phyloP scores from a whole-genome alignment of 2,113 vertebrate genomes.

The Salvelinus namaycush region DNA sequence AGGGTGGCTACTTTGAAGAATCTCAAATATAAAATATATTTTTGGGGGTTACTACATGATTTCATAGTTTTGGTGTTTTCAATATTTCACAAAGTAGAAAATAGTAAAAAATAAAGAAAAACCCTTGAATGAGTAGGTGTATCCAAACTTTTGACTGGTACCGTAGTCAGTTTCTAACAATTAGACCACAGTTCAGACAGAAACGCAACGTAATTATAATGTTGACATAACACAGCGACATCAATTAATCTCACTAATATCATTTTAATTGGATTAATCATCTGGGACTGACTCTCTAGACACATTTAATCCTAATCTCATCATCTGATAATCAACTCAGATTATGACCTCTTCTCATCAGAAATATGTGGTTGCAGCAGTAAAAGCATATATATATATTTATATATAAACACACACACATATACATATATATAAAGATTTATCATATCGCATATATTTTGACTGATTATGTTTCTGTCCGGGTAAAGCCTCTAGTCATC shows the following conservation, averaged over 20 bases:
- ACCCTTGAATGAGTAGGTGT: no score
- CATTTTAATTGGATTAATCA: neutral
- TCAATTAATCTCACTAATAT: neutral
- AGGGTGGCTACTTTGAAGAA: no score
- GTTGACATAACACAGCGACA: neutral
- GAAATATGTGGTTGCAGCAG: neutral
- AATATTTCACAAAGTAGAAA: no score
- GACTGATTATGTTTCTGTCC: neutral
- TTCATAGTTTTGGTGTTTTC: no score
- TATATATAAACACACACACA: no score
- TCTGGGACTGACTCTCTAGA: neutral
- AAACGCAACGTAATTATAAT: neutral
- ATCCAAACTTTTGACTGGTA: no score
- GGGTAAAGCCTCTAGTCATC: neutral
- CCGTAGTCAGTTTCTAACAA: neutral
- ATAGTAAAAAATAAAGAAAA: no score
- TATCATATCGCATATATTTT: neutral
- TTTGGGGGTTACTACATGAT: no score
- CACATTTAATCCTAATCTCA: neutral
- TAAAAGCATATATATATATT: no score
- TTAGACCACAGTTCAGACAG: neutral
- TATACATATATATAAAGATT: no score
- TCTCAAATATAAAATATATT: no score
- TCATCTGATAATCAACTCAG: conserved; percentile 2
- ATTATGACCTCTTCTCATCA: neutral